Evolutionary conservation across 2,113 vertebrate genomes (phyloP).

Genomic region (Cyprinodon brontotheroides): DNA sequence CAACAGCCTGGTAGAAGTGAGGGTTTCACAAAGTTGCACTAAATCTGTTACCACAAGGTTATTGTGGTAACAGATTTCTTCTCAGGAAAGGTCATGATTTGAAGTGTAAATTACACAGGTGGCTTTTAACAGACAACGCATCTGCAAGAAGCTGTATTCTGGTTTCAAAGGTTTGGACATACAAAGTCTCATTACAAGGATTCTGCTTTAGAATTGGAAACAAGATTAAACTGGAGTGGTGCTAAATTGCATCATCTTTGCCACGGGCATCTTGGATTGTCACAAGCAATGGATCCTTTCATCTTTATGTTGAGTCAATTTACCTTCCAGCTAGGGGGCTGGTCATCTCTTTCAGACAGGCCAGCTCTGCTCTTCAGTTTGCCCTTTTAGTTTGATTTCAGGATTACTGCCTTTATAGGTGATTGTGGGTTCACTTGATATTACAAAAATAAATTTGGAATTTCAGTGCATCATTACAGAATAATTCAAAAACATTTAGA

Average conservation of each 20-base stretch:
- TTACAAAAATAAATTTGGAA: background rate
- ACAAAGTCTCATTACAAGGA: conserved; percentile 41
- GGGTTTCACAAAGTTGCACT: background rate
- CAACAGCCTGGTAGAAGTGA: background rate
- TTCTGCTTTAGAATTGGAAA: conserved; percentile 58
- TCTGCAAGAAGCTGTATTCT: conserved; percentile 43
- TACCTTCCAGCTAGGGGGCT: conserved; percentile 27
- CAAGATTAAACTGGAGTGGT: conserved; percentile 57
- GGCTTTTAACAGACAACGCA: conserved; percentile 29
- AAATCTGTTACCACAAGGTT: background rate
- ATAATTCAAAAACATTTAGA: background rate
- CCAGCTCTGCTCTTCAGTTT: conserved; percentile 11
- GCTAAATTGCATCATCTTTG: conserved; percentile 59
- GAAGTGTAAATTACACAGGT: conserved; percentile 36
- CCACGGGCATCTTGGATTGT: conserved; percentile 48
- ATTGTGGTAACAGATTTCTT: background rate
- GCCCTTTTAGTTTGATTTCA: conserved; percentile 1
- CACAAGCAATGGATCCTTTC: conserved; percentile 45
- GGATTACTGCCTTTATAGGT: background rate
- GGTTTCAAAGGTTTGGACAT: conserved; percentile 34
- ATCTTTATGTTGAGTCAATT: conserved; percentile 32
- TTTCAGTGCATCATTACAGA: background rate
- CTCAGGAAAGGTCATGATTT: conserved; percentile 31
- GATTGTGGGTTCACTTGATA: background rate
- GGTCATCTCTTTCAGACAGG: conserved; percentile 11